These are phyloP conservation scores for Micoletzkya japonica DNA, from an alignment of 2,888 invertebrate genomes.

Conservation along the genomic window DNA sequence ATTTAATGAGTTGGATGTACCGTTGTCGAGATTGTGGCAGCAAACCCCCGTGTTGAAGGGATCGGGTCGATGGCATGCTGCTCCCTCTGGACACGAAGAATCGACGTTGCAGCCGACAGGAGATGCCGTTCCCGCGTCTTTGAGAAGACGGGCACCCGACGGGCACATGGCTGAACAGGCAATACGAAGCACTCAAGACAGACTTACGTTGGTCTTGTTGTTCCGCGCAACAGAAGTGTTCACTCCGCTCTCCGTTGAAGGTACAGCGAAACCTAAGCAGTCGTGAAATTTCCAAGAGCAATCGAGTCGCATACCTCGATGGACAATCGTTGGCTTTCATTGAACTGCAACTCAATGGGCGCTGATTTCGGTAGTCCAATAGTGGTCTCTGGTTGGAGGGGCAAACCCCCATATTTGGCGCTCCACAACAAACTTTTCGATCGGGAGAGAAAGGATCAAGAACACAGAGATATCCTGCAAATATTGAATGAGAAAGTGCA, in stretches of 20 bases:
- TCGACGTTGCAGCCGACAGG: constrained; percentile 36
- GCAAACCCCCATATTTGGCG: constrained; percentile 50
- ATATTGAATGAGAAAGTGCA: too few species aligned
- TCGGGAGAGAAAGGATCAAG: constrained; percentile 43
- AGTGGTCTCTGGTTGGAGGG: constrained; percentile 47
- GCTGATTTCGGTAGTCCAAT: constrained; percentile 44
- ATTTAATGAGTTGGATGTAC: background rate
- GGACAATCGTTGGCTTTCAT: constrained; percentile 27
- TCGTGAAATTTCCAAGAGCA: too few species aligned
- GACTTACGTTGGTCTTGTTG: constrained; percentile 32
- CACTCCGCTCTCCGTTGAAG: constrained; percentile 44
- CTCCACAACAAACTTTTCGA: constrained; percentile 52
- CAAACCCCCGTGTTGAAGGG: constrained; percentile 27
- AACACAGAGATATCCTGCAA: constrained; percentile 42
- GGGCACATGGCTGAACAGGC: constrained; percentile 35
- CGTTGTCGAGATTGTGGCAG: constrained; percentile 26
- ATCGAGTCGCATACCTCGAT: constrained; percentile 3
- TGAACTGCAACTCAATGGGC: constrained; percentile 48
- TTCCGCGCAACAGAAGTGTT: constrained; percentile 54
- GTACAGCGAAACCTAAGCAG: constrained; percentile 42
- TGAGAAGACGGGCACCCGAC: constrained; percentile 27
- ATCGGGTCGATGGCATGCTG: constrained; percentile 29
- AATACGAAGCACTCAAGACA: background rate
- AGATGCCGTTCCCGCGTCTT: constrained; percentile 26
- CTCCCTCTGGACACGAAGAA: constrained; percentile 42